Conservation (phyloP, 2,797 vertebrate genomes). For the Emys orbicularis region DNA sequence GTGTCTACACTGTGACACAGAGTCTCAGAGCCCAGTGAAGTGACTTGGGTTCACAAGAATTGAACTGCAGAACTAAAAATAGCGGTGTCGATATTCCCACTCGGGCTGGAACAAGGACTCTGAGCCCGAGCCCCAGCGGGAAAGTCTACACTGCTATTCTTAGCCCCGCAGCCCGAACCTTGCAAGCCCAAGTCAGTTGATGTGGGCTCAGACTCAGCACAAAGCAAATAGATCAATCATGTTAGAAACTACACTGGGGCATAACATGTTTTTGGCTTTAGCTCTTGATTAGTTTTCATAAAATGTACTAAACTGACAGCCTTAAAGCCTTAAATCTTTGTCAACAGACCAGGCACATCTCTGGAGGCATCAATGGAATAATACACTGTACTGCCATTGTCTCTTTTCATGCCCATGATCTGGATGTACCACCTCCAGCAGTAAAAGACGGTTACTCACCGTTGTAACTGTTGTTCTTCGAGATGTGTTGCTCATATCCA, state of each 20-base stretch:
- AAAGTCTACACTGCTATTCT: background rate
- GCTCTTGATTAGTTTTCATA: background rate
- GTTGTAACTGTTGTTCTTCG: no score
- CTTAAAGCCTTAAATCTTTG: background rate
- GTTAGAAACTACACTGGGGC: background rate
- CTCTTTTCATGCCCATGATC: fast-evolving
- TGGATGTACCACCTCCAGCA: background rate
- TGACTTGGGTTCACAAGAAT: background rate
- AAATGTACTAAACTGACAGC: background rate
- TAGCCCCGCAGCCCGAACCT: background rate
- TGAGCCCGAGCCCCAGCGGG: background rate
- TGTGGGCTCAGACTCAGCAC: background rate
- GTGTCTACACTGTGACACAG: background rate
- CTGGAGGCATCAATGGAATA: background rate
- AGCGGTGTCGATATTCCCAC: background rate
- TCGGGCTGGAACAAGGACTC: background rate
- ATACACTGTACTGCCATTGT: background rate
- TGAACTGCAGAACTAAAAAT: background rate
- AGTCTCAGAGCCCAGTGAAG: background rate
- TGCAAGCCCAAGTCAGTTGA: background rate
- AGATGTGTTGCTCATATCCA: no score
- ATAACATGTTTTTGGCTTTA: background rate
- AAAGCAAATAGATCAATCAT: background rate
- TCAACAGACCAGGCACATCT: background rate
- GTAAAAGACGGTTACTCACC: no score